Conservation (phyloP, 2,888 invertebrate species). For the Phaedon cochleariae region DNA sequence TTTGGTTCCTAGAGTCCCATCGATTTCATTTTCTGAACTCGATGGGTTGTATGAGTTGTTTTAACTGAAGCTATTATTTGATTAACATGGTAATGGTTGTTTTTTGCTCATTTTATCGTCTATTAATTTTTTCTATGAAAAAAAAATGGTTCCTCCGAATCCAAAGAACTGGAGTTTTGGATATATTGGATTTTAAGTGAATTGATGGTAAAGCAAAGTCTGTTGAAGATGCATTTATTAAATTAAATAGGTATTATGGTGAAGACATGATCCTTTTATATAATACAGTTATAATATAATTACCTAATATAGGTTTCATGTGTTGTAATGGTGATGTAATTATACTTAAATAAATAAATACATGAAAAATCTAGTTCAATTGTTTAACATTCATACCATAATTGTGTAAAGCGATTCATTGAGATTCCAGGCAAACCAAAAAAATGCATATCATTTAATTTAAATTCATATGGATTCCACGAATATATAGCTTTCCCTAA, state of each 20-base stretch:
- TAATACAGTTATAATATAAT: neutral
- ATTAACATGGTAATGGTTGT: too few relatives aligned
- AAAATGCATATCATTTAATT: neutral
- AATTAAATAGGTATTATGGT: neutral
- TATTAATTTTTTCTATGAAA: too few relatives aligned
- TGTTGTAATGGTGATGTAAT: conserved; percentile 5
- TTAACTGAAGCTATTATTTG: too few relatives aligned
- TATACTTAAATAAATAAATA: conserved; percentile 12
- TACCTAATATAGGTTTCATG: conserved; percentile 19
- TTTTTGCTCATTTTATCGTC: too few relatives aligned
- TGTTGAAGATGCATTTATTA: conserved; percentile 7
- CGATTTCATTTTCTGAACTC: too few relatives aligned
- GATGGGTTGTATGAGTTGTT: too few relatives aligned
- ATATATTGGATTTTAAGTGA: neutral
- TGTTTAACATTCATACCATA: conserved; percentile 11
- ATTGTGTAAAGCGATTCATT: neutral
- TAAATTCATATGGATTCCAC: conserved; percentile 5
- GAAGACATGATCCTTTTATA: neutral
- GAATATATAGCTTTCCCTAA: neutral
- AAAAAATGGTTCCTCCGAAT: too few relatives aligned
- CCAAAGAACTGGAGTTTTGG: too few relatives aligned
- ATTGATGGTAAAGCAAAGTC: neutral
- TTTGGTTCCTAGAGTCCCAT: too few relatives aligned
- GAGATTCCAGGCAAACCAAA: conserved; percentile 8
- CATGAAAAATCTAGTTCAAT: conserved; percentile 2